A percentile compares a stretch with the other conserved stretches of the same genome.
Evolutionary conservation across 2,113 vertebrate species (phyloP).

Genomic region (Elgaria multicarinata): DNA sequence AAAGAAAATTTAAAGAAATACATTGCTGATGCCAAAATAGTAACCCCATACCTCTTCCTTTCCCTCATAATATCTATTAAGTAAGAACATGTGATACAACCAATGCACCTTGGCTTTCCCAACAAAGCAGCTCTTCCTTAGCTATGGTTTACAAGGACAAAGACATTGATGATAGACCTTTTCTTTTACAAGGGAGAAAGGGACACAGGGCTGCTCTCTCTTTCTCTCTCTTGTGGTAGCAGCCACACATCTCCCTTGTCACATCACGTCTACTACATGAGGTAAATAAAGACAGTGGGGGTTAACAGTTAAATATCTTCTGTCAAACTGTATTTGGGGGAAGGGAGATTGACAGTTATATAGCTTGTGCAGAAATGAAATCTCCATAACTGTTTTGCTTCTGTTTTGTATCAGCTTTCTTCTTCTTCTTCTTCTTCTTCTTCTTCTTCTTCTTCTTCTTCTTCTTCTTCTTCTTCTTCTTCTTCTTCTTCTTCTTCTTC

Average conservation of each 20-base stretch:
- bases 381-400: conserved; percentile 5
- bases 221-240: background rate
- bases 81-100: background rate
- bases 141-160: background rate
- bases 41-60: background rate
- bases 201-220: background rate
- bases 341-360: background rate
- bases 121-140: too few relatives aligned
- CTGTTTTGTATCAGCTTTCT: background rate
- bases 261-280: background rate
- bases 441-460: too few relatives aligned
- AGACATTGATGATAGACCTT: background rate
- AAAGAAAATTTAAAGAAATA: background rate
- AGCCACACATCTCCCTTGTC: background rate
- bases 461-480: too few relatives aligned
- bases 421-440: background rate
- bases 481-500: too few relatives aligned
- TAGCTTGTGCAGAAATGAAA: background rate
- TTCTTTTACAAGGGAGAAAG: background rate
- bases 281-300: background rate
- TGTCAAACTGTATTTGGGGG: background rate
- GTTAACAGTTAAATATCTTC: background rate
- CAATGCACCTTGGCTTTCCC: background rate
- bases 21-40: background rate
- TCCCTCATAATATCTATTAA: background rate